Evolutionary conservation across 2,113 vertebrate species (phyloP).

Genomic region (Junco hyemalis): DNA sequence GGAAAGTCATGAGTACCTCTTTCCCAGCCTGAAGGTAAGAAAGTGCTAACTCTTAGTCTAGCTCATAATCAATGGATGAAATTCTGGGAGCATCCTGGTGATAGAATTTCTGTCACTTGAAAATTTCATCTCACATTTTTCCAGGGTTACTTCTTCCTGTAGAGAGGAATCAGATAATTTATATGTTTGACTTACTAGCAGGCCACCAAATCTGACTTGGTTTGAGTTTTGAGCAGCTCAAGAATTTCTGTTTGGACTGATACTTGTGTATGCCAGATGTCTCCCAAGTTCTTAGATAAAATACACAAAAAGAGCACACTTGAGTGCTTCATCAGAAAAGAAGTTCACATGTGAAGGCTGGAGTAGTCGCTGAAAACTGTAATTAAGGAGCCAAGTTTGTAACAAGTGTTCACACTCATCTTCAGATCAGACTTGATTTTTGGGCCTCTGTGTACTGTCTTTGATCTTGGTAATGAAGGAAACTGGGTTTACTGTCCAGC

Average conservation of each 20-base stretch:
- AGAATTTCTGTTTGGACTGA: background rate
- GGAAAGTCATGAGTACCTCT: background rate
- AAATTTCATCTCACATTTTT: background rate
- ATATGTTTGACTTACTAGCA: background rate
- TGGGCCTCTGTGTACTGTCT: fast-evolving
- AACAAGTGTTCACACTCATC: background rate
- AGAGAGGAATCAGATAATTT: background rate
- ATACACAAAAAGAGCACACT: background rate
- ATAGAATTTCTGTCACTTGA: background rate
- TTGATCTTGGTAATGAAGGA: background rate
- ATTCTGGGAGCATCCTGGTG: background rate
- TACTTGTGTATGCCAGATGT: background rate
- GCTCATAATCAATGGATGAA: background rate
- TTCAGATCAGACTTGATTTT: background rate
- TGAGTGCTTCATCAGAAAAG: background rate
- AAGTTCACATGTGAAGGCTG: background rate
- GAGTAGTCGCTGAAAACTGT: background rate
- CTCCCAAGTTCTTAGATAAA: background rate
- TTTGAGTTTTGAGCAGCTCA: background rate
- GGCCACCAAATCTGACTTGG: background rate
- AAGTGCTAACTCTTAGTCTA: background rate
- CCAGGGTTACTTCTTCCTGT: background rate
- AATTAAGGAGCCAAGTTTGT: background rate
- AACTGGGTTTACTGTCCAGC: background rate
- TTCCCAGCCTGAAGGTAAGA: background rate